Percentiles rank a stretch among this genome's conserved stretches.
phyloP scores from a whole-genome alignment of 1,140 invertebrate genomes.

The Phenacoccus solenopsis region DNA sequence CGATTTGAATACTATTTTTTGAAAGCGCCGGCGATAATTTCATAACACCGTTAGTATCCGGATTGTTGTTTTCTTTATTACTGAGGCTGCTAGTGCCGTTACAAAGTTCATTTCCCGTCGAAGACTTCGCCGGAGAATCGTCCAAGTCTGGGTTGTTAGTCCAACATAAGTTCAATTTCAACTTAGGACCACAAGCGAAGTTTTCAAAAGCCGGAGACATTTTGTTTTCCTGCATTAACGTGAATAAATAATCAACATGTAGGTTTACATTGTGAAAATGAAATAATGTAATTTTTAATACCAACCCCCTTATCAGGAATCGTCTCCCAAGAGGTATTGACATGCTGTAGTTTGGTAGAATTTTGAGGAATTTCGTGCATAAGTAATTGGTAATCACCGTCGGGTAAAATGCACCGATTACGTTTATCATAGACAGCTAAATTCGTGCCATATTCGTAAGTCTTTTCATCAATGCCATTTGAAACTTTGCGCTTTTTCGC shows the following conservation, averaged over 20 bases:
- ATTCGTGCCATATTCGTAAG: constrained; percentile 63
- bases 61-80: constrained; percentile 47
- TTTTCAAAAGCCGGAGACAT: constrained; percentile 18
- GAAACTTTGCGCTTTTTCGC: constrained; percentile 45
- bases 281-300: background rate
- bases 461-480: constrained; percentile 36
- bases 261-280: background rate
- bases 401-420: constrained; percentile 66
- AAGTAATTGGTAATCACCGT: constrained; percentile 80
- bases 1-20: constrained; percentile 45
- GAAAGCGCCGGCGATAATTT: background rate
- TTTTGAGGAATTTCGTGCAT: constrained; percentile 32
- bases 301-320: background rate
- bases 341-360: background rate
- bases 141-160: constrained; percentile 55
- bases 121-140: background rate
- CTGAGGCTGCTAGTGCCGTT: constrained; percentile 20
- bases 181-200: constrained; percentile 45
- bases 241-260: background rate
- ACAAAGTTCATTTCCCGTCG: background rate
- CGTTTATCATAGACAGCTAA: constrained; percentile 82
- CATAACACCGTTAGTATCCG: background rate
- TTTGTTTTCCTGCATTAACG: background rate
- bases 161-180: constrained; percentile 76
- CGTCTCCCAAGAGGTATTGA: background rate